These are phyloP conservation scores for Myodes glareolus DNA, from an alignment of 2,113 vertebrate genomes.

Conservation along the genomic window DNA sequence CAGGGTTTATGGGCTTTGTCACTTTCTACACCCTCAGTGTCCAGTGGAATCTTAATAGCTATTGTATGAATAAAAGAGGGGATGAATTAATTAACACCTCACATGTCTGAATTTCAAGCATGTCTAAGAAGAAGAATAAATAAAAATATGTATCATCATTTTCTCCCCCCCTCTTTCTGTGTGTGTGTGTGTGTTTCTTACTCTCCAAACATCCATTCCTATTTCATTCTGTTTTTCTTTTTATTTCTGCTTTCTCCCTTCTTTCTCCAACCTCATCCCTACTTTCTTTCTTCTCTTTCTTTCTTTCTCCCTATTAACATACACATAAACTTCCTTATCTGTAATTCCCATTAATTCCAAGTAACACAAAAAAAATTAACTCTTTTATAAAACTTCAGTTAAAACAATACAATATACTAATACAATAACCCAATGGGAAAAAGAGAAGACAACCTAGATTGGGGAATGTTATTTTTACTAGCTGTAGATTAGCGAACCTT, in stretches of 20 bases:
- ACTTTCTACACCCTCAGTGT: neutral
- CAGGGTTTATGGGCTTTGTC: neutral
- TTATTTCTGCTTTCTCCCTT: neutral
- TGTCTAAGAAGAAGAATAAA: neutral
- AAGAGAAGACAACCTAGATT: neutral
- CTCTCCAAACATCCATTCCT: neutral
- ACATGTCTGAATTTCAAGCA: neutral
- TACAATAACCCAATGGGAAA: neutral
- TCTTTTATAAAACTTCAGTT: neutral
- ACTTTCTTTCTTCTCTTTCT: neutral
- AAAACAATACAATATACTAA: neutral
- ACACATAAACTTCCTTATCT: neutral
- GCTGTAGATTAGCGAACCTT: neutral
- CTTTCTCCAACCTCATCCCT: neutral
- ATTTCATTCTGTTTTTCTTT: neutral
- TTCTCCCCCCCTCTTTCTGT: too few relatives aligned
- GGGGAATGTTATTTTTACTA: neutral
- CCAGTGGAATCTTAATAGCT: neutral
- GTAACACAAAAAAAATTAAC: too few relatives aligned
- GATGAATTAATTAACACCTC: constrained; percentile 47
- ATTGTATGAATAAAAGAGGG: neutral
- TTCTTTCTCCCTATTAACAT: neutral
- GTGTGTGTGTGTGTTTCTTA: neutral
- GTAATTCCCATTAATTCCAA: neutral
- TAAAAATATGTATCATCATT: neutral